Evolutionary conservation across 2,888 invertebrate species (phyloP).

Genomic region (Herminia tarsipennalis): DNA sequence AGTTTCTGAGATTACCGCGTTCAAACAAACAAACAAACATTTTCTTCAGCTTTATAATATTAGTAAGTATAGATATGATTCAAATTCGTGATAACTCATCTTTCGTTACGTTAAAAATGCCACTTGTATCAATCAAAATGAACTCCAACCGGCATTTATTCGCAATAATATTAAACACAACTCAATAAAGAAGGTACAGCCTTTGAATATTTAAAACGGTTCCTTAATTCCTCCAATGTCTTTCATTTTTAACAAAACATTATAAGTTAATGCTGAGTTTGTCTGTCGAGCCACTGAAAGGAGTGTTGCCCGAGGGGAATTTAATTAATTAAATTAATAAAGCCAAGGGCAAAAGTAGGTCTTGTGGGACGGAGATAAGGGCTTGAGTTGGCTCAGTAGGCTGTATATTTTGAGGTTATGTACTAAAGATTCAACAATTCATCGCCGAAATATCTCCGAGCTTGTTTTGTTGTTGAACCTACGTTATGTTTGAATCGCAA

Average conservation of each 20-base stretch:
- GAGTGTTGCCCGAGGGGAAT: conserved; percentile 37
- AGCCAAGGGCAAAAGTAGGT: conserved; percentile 11
- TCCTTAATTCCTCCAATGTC: neutral
- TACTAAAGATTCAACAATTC: conserved; percentile 1
- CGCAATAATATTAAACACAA: neutral
- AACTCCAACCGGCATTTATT: no score
- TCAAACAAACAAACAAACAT: no score
- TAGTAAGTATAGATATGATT: no score
- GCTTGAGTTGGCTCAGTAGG: neutral
- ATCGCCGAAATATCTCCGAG: neutral
- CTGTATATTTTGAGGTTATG: neutral
- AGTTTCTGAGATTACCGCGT: no score
- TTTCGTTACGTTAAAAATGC: no score
- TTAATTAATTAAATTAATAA: conserved; percentile 49
- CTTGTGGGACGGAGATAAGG: conserved; percentile 27
- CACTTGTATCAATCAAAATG: no score
- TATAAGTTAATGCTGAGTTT: conserved; percentile 26
- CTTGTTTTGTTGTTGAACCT: neutral
- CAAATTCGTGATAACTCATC: no score
- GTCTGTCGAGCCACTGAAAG: conserved; percentile 28
- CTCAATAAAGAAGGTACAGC: neutral
- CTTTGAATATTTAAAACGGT: neutral
- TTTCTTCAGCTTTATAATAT: no score
- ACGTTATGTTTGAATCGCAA: neutral
- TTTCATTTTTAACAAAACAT: conserved; percentile 30